Percentiles rank a stretch among this genome's conserved stretches.
Conservation (phyloP, 92 coral and sea anemone genomes). For the Galaxea fascicularis region DNA sequence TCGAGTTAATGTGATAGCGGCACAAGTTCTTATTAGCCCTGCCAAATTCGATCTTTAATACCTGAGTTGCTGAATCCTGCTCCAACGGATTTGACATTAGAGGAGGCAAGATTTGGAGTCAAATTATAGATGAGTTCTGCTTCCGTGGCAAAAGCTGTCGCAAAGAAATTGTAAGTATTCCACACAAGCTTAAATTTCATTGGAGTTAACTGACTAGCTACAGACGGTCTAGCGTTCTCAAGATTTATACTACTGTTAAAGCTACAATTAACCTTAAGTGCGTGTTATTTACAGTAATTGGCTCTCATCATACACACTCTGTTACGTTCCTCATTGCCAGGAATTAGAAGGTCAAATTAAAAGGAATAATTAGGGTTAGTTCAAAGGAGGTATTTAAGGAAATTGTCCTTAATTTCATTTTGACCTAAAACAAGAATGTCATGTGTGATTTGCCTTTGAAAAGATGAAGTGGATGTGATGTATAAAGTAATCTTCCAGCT, state of each 20-base stretch:
- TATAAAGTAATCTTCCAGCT: too few species aligned
- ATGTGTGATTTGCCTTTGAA: too few species aligned
- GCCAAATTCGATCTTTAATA: not conserved
- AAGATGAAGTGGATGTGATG: too few species aligned
- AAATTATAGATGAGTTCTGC: slow-evolving; percentile 80
- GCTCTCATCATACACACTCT: too few species aligned
- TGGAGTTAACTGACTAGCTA: not conserved
- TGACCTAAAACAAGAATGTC: too few species aligned
- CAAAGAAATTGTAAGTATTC: slow-evolving; percentile 95
- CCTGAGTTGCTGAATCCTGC: slow-evolving; percentile 7
- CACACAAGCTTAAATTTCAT: not conserved
- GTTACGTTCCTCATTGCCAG: too few species aligned
- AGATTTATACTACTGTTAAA: too few species aligned
- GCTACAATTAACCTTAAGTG: not conserved
- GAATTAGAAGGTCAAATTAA: too few species aligned
- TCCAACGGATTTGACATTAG: slow-evolving; percentile 19
- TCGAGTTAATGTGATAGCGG: not conserved
- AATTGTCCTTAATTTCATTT: too few species aligned
- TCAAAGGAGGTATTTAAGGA: too few species aligned
- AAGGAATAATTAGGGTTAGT: too few species aligned
- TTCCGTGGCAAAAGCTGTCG: slow-evolving; percentile 87
- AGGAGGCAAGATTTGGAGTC: slow-evolving; percentile 13
- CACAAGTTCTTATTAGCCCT: not conserved
- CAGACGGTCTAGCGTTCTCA: not conserved
- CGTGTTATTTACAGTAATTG: not conserved